phyloP scores from a whole-genome alignment of 2,797 vertebrate species.

The Syngnathus rostellatus region DNA sequence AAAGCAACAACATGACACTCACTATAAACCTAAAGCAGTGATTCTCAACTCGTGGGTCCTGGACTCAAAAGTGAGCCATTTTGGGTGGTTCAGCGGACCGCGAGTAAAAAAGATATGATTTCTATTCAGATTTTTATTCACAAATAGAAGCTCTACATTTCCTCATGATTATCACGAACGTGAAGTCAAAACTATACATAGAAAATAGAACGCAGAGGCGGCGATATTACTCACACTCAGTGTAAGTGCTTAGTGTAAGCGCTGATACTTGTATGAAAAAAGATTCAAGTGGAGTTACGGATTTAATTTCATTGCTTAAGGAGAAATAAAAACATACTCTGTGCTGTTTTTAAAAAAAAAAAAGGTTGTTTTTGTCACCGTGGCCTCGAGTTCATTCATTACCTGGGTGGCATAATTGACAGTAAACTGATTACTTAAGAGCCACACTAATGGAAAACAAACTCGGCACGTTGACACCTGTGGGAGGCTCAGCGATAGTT shows the following conservation, averaged over 20 bases:
- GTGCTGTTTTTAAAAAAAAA: background rate
- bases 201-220: background rate
- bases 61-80: too few relatives aligned
- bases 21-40: background rate
- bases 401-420: constrained; percentile 53
- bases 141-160: background rate
- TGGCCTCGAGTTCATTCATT: constrained; percentile 33
- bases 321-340: too few relatives aligned
- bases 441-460: constrained; percentile 49
- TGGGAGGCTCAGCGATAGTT: background rate
- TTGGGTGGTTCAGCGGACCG: too few relatives aligned
- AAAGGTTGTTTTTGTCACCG: background rate
- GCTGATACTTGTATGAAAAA: too few relatives aligned
- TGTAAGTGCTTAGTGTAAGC: too few relatives aligned
- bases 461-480: constrained; percentile 24
- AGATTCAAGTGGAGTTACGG: too few relatives aligned
- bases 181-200: background rate
- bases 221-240: background rate
- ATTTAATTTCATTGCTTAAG: too few relatives aligned
- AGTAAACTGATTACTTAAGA: constrained; percentile 56
- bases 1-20: background rate
- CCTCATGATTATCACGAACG: background rate
- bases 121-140: too few relatives aligned
- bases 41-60: too few relatives aligned
- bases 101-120: too few relatives aligned